Evolutionary conservation across 2,113 vertebrate genomes (phyloP), one percentile per base, ranked within the genome.

Genomic region (Corythoichthys haematopterus): DNA sequence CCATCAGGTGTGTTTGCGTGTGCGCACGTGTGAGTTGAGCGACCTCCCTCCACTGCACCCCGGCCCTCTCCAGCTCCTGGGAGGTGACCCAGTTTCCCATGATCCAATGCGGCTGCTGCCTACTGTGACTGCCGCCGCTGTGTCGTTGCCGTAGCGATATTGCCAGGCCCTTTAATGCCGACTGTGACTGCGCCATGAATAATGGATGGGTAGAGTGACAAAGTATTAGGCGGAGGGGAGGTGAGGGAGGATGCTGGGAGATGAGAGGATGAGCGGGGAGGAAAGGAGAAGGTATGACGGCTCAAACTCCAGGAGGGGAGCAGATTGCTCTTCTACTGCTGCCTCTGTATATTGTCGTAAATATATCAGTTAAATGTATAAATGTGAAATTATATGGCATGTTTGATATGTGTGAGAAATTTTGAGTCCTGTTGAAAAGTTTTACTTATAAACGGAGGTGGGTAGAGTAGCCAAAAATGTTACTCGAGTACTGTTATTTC

Each of bases 51-150:
- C 43, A 62, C 64, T 33, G 60, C 55, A 59, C 43, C 53, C 72
- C 71, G 64, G 72, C 69, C 69, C 48, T 69, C 63, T 52, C 63
- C 47, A 11, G 40, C 65, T 67, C 65, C 65, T 86, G 90, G 89
- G 90, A 91, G 79, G 83, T 87, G 90, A 90, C 91, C 91, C 90
- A 91, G 78, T 90, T 92, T 91, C 89, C 88, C 89, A 90, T 78
- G 84, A 91, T 87, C 84, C 88, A 84, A 47, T 80, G 82, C 85
- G 82, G 82, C 77, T 72, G 78, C 82, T 76, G 79, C 40, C 60
- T 62, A 45, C 40, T 33, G 59, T 36, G 35, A 40, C 38, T 61
- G 40, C 37, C 61, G 72, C 75, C 69, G 81, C 84, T 85, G 84
- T 57, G 72, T 76, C 70, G 82, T 85, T 86, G 85, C 84, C 71